Percentiles rank a stretch among this genome's conserved stretches.
Evolutionary conservation across 2,113 vertebrate genomes (phyloP).

Genomic region (Phylloscopus trochilus): DNA sequence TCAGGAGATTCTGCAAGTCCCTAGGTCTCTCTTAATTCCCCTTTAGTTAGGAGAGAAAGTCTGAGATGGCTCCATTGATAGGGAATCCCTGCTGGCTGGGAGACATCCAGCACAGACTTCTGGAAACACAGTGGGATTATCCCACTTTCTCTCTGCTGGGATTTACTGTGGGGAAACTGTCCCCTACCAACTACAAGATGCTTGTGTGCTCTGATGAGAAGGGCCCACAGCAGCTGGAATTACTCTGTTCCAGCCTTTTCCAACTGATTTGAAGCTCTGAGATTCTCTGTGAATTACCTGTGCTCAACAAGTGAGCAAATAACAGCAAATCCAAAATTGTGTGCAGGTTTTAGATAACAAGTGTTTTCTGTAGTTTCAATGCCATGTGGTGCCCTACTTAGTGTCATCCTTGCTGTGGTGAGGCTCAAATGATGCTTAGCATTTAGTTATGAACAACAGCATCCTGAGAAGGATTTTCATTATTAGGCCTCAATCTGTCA

Average conservation of each 20-base stretch:
- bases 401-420: not conserved
- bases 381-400: not conserved
- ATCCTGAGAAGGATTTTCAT: constrained; percentile 56
- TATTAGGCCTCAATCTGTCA: constrained; percentile 54
- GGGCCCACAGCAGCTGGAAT: not conserved
- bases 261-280: not conserved
- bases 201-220: not conserved
- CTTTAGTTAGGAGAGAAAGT: constrained; percentile 11
- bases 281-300: not conserved
- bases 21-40: constrained; percentile 2
- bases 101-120: not conserved
- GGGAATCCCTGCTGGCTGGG: not conserved
- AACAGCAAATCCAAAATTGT: not conserved
- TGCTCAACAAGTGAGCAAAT: not conserved
- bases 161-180: not conserved
- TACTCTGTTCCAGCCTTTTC: not conserved
- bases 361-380: not conserved
- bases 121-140: not conserved
- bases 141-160: constrained; percentile 13
- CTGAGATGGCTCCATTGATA: constrained; percentile 22
- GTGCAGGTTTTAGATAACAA: not conserved
- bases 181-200: accelerated
- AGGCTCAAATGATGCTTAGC: constrained; percentile 3
- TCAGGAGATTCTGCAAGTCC: not conserved
- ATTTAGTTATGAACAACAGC: constrained; percentile 2